phyloP scores from a whole-genome alignment of 2,888 invertebrate species.

The Nasonovia ribisnigri region DNA sequence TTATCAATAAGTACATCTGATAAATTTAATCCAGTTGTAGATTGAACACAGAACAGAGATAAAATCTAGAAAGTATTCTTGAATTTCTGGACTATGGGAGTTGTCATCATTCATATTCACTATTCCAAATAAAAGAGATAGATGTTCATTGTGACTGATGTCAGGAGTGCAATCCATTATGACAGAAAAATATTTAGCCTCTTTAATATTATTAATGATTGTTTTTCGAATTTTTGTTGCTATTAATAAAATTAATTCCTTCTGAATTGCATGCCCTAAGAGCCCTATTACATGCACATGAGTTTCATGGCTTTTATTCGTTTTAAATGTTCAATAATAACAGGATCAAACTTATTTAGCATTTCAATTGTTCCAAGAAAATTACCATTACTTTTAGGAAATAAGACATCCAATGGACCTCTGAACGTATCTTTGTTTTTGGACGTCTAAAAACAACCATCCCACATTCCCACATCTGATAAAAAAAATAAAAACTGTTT shows the following conservation, averaged over 20 bases:
- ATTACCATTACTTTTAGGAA: constrained; percentile 21
- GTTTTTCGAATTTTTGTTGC: background rate
- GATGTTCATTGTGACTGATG: background rate
- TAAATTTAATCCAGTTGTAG: background rate
- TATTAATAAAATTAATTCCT: background rate
- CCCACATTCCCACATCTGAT: too few species aligned
- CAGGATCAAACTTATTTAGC: constrained; percentile 15
- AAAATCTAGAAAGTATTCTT: too few species aligned
- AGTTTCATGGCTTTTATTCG: background rate
- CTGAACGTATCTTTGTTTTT: constrained; percentile 11
- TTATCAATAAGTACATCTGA: background rate
- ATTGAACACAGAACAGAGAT: background rate
- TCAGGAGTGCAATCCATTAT: background rate
- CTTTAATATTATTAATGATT: background rate
- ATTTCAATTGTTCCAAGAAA: constrained; percentile 13
- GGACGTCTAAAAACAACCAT: too few species aligned
- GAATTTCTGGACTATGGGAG: too few species aligned
- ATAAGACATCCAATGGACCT: constrained; percentile 19
- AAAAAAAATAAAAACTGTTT: too few species aligned
- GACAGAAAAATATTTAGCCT: background rate
- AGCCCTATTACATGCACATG: constrained; percentile 1
- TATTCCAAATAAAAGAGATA: constrained; percentile 2
- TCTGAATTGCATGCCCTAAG: constrained; percentile 4
- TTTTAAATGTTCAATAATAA: background rate
- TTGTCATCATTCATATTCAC: background rate